A percentile compares a stretch with the other conserved stretches of the same genome.
These are phyloP conservation scores for Reticulitermes lucifugus DNA, from an alignment of 2,888 invertebrate genomes.

Conservation along the genomic window DNA sequence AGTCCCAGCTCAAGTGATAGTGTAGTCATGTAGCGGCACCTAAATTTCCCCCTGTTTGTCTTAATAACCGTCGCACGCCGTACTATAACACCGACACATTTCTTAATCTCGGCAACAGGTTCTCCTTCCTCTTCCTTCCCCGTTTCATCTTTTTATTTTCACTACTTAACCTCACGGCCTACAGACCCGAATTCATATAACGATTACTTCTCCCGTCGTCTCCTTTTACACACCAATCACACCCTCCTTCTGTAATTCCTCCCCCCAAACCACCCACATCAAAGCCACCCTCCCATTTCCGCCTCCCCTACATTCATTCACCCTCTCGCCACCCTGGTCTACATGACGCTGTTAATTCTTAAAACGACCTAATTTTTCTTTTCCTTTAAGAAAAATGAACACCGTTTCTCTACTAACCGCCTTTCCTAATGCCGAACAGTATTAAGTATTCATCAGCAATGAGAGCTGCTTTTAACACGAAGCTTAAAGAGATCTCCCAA, in stretches of 20 bases:
- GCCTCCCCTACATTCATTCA: conserved; percentile 8
- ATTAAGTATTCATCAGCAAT: background rate
- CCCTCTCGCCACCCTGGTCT: background rate
- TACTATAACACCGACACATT: background rate
- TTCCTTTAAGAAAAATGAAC: conserved; percentile 1
- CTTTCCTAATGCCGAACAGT: background rate
- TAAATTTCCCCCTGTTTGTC: no score
- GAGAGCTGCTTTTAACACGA: background rate
- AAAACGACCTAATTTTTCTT: conserved; percentile 30
- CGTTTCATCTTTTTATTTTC: conserved; percentile 20
- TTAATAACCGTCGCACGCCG: no score
- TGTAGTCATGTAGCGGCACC: no score
- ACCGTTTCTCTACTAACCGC: conserved; percentile 8
- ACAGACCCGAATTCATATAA: conserved; percentile 44
- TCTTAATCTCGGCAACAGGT: conserved; percentile 2
- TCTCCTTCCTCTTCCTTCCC: background rate
- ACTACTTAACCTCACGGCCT: conserved; percentile 25
- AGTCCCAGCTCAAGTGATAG: no score
- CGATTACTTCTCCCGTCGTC: conserved; percentile 40
- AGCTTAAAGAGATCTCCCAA: background rate
- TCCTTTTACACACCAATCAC: conserved; percentile 26
- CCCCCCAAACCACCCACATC: background rate
- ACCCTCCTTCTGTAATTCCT: conserved; percentile 40
- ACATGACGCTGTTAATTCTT: conserved; percentile 23
- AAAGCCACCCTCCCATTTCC: background rate